Conservation (phyloP, 2,888 invertebrate genomes). For the Dorcus parallelipipedus region DNA sequence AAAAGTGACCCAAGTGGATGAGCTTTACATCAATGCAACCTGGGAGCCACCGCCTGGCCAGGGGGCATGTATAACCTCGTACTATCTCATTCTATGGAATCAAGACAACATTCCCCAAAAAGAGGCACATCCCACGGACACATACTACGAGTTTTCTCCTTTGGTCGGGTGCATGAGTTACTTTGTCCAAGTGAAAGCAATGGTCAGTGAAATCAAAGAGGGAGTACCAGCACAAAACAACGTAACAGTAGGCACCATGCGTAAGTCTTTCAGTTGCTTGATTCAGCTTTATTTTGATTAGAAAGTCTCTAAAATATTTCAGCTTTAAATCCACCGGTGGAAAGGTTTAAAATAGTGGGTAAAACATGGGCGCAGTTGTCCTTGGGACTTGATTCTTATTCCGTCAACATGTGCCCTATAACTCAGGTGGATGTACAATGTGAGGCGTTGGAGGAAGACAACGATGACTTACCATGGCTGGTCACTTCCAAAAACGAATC, state of each 20-base stretch:
- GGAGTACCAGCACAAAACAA: not conserved
- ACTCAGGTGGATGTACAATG: slow-evolving; percentile 10
- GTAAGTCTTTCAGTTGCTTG: not conserved
- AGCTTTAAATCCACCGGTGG: slow-evolving; percentile 14
- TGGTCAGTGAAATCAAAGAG: not conserved
- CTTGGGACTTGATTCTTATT: slow-evolving; percentile 8
- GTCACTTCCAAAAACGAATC: not conserved
- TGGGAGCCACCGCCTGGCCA: slow-evolving; percentile 11
- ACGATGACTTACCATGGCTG: slow-evolving; percentile 4
- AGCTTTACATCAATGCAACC: slow-evolving; percentile 4
- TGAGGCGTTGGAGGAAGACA: not conserved
- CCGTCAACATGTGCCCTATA: slow-evolving; percentile 14
- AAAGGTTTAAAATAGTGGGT: too few relatives aligned
- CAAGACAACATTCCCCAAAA: not conserved
- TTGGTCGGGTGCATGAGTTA: slow-evolving; percentile 9
- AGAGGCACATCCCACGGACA: not conserved
- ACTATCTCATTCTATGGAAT: slow-evolving; percentile 9
- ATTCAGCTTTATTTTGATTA: not conserved
- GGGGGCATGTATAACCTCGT: slow-evolving; percentile 6
- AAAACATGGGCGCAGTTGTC: slow-evolving; percentile 6
- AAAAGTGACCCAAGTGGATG: not conserved
- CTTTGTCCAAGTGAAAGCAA: slow-evolving; percentile 6
- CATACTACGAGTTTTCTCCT: slow-evolving; percentile 4
- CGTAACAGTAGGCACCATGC: not conserved
- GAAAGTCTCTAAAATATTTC: not conserved